Evolutionary conservation across 2,113 vertebrate species (phyloP).

Genomic region (Chiloscyllium plagiosum): DNA sequence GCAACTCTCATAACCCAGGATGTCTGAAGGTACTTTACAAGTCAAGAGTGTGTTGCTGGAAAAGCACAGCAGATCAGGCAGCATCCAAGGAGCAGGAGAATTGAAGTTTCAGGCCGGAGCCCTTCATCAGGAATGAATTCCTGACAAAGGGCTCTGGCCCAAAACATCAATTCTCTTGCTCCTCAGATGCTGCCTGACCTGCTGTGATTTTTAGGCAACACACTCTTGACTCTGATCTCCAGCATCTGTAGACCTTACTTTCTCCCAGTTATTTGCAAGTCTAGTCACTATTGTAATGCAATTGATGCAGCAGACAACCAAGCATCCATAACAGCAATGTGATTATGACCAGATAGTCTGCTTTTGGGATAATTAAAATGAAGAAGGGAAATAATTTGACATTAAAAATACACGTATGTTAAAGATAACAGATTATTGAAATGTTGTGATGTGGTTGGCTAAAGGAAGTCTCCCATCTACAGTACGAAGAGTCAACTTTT

Average conservation of each 20-base stretch:
- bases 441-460: neutral
- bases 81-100: too few relatives aligned
- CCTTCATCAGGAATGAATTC: too few relatives aligned
- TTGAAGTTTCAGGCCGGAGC: too few relatives aligned
- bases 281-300: neutral
- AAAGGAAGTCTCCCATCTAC: neutral
- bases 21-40: neutral
- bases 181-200: too few relatives aligned
- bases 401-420: neutral
- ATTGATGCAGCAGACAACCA: neutral
- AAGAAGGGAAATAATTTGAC: neutral
- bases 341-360: neutral
- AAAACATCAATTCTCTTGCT: too few relatives aligned
- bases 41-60: too few relatives aligned
- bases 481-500: neutral
- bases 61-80: too few relatives aligned
- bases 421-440: neutral
- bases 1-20: neutral
- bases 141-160: too few relatives aligned
- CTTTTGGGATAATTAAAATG: neutral
- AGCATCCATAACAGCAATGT: neutral
- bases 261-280: neutral
- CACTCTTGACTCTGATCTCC: too few relatives aligned
- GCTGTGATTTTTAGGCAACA: too few relatives aligned
- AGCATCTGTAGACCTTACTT: too few relatives aligned